Percentiles rank a stretch among this genome's conserved stretches.
These are phyloP conservation scores for Ferdinandea cuprea DNA, from an alignment of 2,888 invertebrate genomes.

Conservation along the genomic window DNA sequence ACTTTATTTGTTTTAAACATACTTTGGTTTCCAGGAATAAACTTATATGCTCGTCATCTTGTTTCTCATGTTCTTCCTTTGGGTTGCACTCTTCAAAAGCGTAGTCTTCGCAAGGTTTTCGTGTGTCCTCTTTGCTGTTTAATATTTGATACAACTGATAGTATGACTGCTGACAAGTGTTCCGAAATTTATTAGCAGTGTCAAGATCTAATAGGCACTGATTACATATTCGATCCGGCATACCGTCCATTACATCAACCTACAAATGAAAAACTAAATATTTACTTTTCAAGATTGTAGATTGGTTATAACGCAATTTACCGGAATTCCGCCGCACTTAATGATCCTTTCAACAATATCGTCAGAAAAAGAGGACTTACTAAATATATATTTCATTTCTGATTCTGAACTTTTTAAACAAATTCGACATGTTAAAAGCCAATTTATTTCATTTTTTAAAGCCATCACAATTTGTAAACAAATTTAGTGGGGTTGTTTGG, in stretches of 20 bases:
- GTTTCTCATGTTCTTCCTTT: not conserved
- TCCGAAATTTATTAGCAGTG: conserved; percentile 76
- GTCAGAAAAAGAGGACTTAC: conserved; percentile 29
- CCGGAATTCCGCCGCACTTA: conserved; percentile 78
- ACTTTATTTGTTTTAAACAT: not conserved
- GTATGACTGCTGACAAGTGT: conserved; percentile 49
- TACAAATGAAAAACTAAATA: conserved; percentile 39
- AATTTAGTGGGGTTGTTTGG: not conserved
- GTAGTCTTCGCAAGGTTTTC: not conserved
- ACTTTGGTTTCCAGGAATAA: conserved; percentile 1
- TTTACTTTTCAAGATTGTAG: not conserved
- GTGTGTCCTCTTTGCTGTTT: not conserved
- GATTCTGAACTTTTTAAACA: conserved; percentile 76
- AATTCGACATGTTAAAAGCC: conserved; percentile 77
- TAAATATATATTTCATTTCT: conserved; percentile 76
- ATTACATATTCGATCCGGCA: conserved; percentile 77
- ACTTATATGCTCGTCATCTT: not conserved
- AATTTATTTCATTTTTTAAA: conserved; percentile 23
- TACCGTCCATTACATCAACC: conserved; percentile 70
- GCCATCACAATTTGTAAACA: conserved; percentile 3
- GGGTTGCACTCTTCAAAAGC: conserved; percentile 1
- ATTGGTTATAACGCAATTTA: conserved; percentile 41
- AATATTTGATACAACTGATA: conserved; percentile 25
- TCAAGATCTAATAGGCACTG: conserved; percentile 76
- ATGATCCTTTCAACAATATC: conserved; percentile 76